Percentiles rank a stretch among this genome's conserved stretches.
Evolutionary conservation across 2,113 vertebrate species (phyloP).

Genomic region (Ahaetulla prasina): DNA sequence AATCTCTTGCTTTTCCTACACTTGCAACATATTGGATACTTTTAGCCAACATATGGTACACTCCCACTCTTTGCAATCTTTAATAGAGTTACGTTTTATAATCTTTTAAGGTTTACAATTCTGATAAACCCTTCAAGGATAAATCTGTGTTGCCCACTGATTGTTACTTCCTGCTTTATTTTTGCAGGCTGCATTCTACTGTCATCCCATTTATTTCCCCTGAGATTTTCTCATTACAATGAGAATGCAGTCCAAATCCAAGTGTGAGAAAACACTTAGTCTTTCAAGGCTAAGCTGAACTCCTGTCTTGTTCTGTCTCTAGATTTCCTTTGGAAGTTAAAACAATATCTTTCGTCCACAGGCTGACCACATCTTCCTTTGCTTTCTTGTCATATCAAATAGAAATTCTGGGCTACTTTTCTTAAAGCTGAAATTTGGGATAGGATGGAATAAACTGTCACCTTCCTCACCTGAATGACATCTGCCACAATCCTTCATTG

Average conservation of each 20-base stretch:
- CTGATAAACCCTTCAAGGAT: neutral
- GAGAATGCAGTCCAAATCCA: neutral
- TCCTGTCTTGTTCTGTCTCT: neutral
- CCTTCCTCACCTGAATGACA: neutral
- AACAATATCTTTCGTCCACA: neutral
- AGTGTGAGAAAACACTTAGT: neutral
- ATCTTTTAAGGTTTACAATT: neutral
- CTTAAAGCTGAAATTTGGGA: neutral
- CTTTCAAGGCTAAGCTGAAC: neutral
- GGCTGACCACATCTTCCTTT: neutral
- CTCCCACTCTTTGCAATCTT: neutral
- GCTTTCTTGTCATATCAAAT: neutral
- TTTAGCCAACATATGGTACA: neutral
- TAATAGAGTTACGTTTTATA: neutral
- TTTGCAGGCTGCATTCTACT: neutral
- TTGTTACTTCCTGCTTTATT: neutral
- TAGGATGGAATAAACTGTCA: neutral
- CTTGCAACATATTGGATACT: slow-evolving; percentile 7
- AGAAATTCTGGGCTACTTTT: neutral
- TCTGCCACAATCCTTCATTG: neutral
- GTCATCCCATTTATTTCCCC: neutral
- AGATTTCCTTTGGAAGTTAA: neutral
- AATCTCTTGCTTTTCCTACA: neutral
- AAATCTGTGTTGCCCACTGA: neutral
- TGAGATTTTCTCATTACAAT: neutral